Evolutionary conservation across 1,140 invertebrate genomes (phyloP).

Genomic region (Pogonomyrmex californicus): DNA sequence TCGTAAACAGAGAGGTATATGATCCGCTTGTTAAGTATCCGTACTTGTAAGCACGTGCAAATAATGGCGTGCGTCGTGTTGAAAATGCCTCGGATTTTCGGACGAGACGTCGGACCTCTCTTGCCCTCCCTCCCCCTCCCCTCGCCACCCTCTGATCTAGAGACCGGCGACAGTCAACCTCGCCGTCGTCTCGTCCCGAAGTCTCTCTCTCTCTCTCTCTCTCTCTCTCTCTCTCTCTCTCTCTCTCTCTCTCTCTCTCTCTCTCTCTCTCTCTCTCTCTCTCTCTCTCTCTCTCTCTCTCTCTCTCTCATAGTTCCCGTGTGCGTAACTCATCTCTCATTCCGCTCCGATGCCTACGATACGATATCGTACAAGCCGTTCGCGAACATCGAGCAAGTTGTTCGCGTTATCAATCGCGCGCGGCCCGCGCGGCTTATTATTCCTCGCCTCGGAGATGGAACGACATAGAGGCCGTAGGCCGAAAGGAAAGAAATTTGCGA

Average conservation of each 20-base stretch:
- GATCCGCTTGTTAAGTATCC: constrained; percentile 80
- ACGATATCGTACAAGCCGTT: constrained; percentile 22
- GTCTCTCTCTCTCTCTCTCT: too few species aligned
- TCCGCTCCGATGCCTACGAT: constrained; percentile 24
- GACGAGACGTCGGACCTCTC: too few species aligned
- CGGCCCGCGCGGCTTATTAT: constrained; percentile 26
- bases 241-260: too few species aligned
- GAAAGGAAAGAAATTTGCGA: constrained; percentile 70
- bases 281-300: too few species aligned
- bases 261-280: too few species aligned
- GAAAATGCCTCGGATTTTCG: not conserved
- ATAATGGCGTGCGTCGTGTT: constrained; percentile 16
- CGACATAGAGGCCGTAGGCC: constrained; percentile 25
- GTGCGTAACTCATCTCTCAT: not conserved
- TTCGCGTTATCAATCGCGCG: constrained; percentile 43
- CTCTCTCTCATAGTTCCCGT: too few species aligned
- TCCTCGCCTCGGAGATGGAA: constrained; percentile 3
- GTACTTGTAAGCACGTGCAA: constrained; percentile 42
- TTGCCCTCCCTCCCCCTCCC: too few species aligned
- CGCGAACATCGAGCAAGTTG: too few species aligned
- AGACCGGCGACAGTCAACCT: too few species aligned
- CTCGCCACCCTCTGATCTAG: too few species aligned
- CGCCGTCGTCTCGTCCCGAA: too few species aligned
- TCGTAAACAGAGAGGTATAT: constrained; percentile 83
- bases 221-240: too few species aligned